Percentiles rank a stretch among this genome's conserved stretches.
These are phyloP conservation scores for Rhabdomys pumilio DNA, from an alignment of 2,797 vertebrate genomes.

Conservation along the genomic window DNA sequence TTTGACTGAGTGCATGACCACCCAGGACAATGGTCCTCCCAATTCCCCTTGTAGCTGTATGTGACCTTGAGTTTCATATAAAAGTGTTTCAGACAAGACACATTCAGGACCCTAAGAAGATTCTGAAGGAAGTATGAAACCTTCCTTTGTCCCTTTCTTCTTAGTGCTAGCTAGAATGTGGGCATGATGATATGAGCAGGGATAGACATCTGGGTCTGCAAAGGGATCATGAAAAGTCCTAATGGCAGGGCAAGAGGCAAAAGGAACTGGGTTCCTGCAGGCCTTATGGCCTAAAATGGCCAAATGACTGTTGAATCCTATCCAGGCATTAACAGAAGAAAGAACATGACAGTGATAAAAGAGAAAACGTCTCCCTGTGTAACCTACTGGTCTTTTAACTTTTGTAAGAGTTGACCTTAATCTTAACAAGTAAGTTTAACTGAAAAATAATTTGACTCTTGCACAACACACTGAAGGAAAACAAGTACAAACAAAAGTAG, in stretches of 20 bases:
- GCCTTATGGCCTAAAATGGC: neutral
- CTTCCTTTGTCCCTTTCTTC: neutral
- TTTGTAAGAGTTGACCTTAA: neutral
- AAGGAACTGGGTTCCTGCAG: neutral
- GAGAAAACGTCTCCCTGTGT: neutral
- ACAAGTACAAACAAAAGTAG: neutral
- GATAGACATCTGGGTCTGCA: neutral
- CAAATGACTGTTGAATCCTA: neutral
- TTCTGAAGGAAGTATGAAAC: neutral
- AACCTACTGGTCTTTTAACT: constrained; percentile 3
- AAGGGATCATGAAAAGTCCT: neutral
- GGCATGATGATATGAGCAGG: neutral
- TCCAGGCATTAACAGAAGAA: neutral
- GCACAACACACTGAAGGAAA: neutral
- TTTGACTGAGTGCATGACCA: neutral
- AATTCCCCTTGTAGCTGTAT: neutral
- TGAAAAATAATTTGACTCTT: neutral
- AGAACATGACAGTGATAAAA: neutral
- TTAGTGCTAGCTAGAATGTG: neutral
- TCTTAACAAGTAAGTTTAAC: neutral
- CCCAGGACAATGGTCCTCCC: neutral
- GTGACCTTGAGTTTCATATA: neutral
- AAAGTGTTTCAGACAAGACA: neutral
- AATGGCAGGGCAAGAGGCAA: neutral
- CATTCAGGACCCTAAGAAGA: neutral